These are phyloP conservation scores for Tamandua tetradactyla DNA, from an alignment of 2,797 vertebrate genomes.

Conservation along the genomic window DNA sequence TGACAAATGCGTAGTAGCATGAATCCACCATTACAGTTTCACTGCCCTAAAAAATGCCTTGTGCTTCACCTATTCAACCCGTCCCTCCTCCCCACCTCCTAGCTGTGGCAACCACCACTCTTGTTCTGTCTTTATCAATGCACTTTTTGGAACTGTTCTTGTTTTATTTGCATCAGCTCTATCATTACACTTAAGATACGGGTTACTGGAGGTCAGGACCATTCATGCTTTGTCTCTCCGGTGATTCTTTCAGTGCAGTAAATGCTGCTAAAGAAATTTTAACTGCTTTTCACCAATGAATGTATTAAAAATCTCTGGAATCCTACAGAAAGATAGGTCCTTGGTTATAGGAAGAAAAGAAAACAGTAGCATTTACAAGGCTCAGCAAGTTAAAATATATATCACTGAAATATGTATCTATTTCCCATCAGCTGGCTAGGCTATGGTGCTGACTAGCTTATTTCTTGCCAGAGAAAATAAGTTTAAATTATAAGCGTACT, in stretches of 20 bases:
- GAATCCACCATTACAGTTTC: too few species aligned
- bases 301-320: conserved; percentile 32
- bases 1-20: too few species aligned
- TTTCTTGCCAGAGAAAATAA: conserved; percentile 79
- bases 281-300: conserved; percentile 42
- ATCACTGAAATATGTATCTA: conserved; percentile 61
- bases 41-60: too few species aligned
- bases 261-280: conserved; percentile 4
- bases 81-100: too few species aligned
- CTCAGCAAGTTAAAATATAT: conserved; percentile 71
- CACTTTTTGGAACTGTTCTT: not conserved
- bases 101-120: too few species aligned
- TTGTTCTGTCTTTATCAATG: not conserved
- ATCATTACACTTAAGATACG: not conserved
- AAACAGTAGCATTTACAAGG: conserved; percentile 71
- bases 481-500: conserved; percentile 77
- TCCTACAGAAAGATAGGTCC: conserved; percentile 24
- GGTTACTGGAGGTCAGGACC: not conserved
- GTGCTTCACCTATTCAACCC: too few species aligned
- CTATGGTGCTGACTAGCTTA: conserved; percentile 64
- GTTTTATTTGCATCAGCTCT: not conserved
- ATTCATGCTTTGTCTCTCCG: not conserved
- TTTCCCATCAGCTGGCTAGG: conserved; percentile 67
- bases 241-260: not conserved
- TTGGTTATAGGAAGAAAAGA: conserved; percentile 69